Base-by-base conservation (phyloP, 2,797 vertebrate genomes). In the Emydoidea blandingii region DNA sequence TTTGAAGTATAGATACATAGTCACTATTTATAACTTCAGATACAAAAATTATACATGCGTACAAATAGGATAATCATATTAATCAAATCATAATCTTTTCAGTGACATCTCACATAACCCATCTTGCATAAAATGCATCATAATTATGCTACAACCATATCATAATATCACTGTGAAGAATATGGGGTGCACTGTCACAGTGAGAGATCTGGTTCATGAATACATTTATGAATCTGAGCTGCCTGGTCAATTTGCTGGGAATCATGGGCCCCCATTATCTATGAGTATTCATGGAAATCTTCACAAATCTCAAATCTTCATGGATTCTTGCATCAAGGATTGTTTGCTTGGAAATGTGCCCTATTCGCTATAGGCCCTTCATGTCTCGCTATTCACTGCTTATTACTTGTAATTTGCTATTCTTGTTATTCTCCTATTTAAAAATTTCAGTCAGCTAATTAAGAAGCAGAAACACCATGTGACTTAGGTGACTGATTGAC, bases 381-480 rank as follows among this genome's bases (percentile, higher is more conserved):
- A 92, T 93, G 95, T 89, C 96, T 97, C 92, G 68, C 96, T 72
- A 41, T 86, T 95, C 96, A 92, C 81, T 79, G 50, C 54, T 56
- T 74, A 91, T 86, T 89, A 59, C 92, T 93, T 59, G 57, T 59
- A 59, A 59, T 59, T 59, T 88, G 81, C 91, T 68, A 49, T 11
- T 52, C 14, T n/a, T 88, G 79, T 94, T 95, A 94, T 95, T 91
- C 90, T 76, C 87, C 49, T 5, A 57, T 85, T 86, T 50, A 86
- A 65, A 59, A n/a, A 16, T 93, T 93, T 86, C 96, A 91, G 96
- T 34, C 86, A 18, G 57, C 19, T 90, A 37, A 59, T 94, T 91
- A 96, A 97, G 95, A 94, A 79, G 94, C 94, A 95, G 93, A 91
- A 96, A 95, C 54, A 92, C 23, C 94, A 81, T 87, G 85, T 96